Conservation (phyloP, 1,140 invertebrate genomes). For the Ruditapes philippinarum region DNA sequence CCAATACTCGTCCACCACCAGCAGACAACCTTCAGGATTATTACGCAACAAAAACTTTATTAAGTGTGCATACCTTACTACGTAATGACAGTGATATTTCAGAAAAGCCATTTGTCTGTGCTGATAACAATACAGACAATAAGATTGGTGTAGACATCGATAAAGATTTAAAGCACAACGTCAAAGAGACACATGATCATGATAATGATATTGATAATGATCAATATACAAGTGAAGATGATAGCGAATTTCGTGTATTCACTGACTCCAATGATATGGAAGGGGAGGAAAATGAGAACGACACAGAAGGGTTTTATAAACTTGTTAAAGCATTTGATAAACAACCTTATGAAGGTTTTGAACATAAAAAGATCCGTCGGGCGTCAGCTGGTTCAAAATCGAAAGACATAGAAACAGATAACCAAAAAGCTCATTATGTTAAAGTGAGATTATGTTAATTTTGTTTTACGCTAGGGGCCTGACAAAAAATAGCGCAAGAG, state of each 20-base stretch:
- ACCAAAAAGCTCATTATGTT: slow-evolving; percentile 46
- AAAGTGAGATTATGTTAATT: slow-evolving; percentile 57
- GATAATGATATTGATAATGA: not conserved
- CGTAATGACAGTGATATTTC: not conserved
- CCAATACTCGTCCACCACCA: not conserved
- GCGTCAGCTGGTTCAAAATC: slow-evolving; percentile 4
- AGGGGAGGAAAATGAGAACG: not conserved
- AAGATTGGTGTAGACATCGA: not conserved
- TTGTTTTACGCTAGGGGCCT: too few species aligned
- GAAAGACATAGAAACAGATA: not conserved
- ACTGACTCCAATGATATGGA: not conserved
- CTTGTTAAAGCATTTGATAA: slow-evolving; percentile 46
- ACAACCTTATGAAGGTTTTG: slow-evolving; percentile 49
- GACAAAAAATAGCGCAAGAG: too few species aligned
- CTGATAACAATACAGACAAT: not conserved
- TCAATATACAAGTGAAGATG: not conserved
- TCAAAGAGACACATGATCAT: not conserved
- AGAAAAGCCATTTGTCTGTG: not conserved
- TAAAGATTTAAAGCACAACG: not conserved
- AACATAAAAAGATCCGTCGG: slow-evolving; percentile 48
- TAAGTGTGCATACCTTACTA: not conserved
- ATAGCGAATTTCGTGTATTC: not conserved
- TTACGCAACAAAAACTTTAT: not conserved
- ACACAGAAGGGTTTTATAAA: slow-evolving; percentile 38
- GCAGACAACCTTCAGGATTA: not conserved